These are phyloP conservation scores for Pogonophryne albipinna DNA, from an alignment of 2,797 vertebrate genomes.

Conservation along the genomic window DNA sequence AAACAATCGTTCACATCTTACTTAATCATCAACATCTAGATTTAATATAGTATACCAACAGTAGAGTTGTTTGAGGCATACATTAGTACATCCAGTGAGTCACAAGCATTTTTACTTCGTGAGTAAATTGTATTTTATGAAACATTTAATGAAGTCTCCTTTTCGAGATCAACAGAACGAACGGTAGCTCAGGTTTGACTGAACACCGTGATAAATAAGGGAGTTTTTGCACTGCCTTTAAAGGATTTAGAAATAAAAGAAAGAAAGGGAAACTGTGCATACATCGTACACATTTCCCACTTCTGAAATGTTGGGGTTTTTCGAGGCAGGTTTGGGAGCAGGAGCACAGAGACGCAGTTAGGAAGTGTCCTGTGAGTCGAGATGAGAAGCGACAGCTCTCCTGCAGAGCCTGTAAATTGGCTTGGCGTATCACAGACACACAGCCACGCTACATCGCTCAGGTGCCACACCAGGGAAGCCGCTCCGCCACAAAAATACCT, in stretches of 20 bases:
- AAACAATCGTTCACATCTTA: not conserved
- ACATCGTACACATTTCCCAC: slow-evolving; percentile 54
- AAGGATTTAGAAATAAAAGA: too few relatives aligned
- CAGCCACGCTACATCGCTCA: slow-evolving; percentile 84
- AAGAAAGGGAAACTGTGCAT: slow-evolving; percentile 33
- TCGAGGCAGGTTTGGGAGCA: slow-evolving; percentile 60
- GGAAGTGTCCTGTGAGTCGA: slow-evolving; percentile 80
- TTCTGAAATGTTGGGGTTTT: slow-evolving; percentile 67
- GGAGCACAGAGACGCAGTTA: slow-evolving; percentile 68
- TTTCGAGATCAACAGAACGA: not conserved
- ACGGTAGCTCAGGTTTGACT: not conserved
- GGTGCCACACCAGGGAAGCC: slow-evolving; percentile 83
- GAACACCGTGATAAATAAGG: too few relatives aligned
- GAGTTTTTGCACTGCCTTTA: too few relatives aligned
- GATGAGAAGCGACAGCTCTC: slow-evolving; percentile 82
- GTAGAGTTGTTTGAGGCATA: too few relatives aligned
- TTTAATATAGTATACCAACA: not conserved
- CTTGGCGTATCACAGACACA: slow-evolving; percentile 84
- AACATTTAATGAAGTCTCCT: not conserved
- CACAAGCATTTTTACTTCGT: too few relatives aligned
- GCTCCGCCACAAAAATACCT: slow-evolving; percentile 81
- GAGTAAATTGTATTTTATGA: too few relatives aligned
- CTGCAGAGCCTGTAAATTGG: slow-evolving; percentile 83
- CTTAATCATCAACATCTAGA: not conserved
- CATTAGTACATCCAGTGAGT: too few relatives aligned